phyloP scores from a whole-genome alignment of 2,888 invertebrate genomes.

The Dryocosmus kuriphilus region DNA sequence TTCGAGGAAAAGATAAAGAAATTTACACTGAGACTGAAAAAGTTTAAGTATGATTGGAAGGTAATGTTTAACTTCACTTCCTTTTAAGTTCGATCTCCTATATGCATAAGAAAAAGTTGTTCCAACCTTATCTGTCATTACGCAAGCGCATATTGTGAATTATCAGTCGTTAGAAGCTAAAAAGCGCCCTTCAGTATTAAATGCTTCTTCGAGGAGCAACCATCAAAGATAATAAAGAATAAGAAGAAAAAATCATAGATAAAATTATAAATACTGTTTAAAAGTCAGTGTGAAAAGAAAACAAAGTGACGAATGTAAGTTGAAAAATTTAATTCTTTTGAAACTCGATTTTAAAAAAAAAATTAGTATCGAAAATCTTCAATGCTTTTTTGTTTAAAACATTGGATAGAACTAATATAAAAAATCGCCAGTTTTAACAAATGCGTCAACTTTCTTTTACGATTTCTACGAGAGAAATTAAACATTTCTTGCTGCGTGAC shows the following conservation, averaged over 20 bases:
- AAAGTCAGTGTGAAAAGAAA: not conserved
- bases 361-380: not conserved
- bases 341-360: not conserved
- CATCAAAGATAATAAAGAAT: not conserved
- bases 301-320: not conserved
- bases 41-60: not conserved
- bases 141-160: not conserved
- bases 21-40: not conserved
- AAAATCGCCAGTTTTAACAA: not conserved
- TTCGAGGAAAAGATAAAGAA: not conserved
- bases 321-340: not conserved
- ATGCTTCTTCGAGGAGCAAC: not conserved
- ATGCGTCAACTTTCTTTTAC: no score
- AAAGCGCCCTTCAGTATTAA: not conserved
- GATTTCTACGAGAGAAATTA: no score
- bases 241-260: not conserved
- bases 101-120: not conserved
- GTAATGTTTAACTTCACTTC: not conserved
- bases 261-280: not conserved
- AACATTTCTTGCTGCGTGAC: no score
- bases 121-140: not conserved
- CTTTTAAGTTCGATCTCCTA: not conserved
- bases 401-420: not conserved
- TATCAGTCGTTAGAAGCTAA: not conserved
- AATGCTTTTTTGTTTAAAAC: not conserved